Evolutionary conservation across 2,113 vertebrate genomes (phyloP).

Genomic region (Butorides virescens): DNA sequence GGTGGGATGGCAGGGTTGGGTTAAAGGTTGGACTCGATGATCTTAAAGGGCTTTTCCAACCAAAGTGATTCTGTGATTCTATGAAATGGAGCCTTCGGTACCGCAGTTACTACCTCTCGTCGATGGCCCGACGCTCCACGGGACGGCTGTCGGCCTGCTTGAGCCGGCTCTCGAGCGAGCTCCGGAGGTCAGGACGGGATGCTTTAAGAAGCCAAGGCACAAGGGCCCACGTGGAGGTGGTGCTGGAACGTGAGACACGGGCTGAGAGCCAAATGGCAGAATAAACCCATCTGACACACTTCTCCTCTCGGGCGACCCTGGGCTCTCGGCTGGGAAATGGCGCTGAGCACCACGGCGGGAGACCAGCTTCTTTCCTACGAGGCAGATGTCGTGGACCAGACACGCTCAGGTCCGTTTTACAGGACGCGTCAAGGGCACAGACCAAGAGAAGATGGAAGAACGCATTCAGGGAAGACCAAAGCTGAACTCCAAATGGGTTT

Average conservation of each 20-base stretch:
- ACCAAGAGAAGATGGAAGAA: background rate
- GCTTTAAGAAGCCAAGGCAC: background rate
- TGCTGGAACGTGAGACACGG: background rate
- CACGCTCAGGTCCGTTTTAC: too few species aligned
- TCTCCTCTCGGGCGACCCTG: background rate
- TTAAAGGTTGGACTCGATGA: too few species aligned
- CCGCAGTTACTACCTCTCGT: background rate
- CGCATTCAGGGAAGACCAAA: background rate
- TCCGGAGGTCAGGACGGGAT: background rate
- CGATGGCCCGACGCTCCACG: fast-evolving
- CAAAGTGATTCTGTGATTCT: too few species aligned
- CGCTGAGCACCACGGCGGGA: background rate
- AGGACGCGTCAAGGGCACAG: background rate
- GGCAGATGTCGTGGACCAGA: background rate
- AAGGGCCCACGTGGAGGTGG: background rate
- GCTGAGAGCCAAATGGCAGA: background rate
- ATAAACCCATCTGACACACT: background rate
- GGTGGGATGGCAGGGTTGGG: too few species aligned
- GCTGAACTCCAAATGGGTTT: background rate
- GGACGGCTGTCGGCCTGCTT: background rate
- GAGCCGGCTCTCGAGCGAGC: fast-evolving
- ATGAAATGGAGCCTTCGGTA: background rate
- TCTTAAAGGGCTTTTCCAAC: too few species aligned
- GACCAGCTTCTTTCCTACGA: background rate
- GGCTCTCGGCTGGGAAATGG: background rate